These are phyloP conservation scores for Poeciliopsis retropinna DNA, from an alignment of 2,113 vertebrate genomes.

Conservation along the genomic window DNA sequence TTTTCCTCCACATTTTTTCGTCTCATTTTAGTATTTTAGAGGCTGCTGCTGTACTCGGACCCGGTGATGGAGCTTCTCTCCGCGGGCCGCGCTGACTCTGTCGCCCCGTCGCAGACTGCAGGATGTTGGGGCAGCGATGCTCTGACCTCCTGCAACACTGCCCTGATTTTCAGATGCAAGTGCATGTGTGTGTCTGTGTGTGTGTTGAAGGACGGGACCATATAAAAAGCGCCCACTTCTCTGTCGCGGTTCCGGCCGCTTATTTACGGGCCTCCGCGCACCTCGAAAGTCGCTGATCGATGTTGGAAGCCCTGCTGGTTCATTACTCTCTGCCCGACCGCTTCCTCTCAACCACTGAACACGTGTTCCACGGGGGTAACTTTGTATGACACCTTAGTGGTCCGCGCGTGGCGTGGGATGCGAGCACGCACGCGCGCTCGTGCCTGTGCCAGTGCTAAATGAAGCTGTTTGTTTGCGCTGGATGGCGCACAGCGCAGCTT, in stretches of 20 bases:
- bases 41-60: background rate
- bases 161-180: background rate
- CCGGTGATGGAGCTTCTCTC: background rate
- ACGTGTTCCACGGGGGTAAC: background rate
- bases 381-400: constrained; percentile 13
- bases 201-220: background rate
- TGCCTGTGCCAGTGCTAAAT: background rate
- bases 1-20: background rate
- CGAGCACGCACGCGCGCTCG: background rate
- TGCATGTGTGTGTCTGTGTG: background rate
- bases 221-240: background rate
- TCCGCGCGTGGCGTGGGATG: constrained; percentile 4
- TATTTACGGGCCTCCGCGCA: constrained; percentile 35
- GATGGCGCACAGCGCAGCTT: constrained; percentile 10
- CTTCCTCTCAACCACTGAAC: background rate
- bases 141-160: background rate
- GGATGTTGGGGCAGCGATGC: background rate
- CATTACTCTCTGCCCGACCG: background rate
- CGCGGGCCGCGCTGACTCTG: background rate
- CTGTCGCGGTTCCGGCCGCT: constrained; percentile 18
- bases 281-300: constrained; percentile 39
- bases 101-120: constrained; percentile 1
- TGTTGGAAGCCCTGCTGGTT: constrained; percentile 9
- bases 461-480: constrained; percentile 1
- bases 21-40: background rate